These are phyloP conservation scores for Tetramorium alpestre DNA, from an alignment of 1,140 invertebrate genomes.

Conservation along the genomic window DNA sequence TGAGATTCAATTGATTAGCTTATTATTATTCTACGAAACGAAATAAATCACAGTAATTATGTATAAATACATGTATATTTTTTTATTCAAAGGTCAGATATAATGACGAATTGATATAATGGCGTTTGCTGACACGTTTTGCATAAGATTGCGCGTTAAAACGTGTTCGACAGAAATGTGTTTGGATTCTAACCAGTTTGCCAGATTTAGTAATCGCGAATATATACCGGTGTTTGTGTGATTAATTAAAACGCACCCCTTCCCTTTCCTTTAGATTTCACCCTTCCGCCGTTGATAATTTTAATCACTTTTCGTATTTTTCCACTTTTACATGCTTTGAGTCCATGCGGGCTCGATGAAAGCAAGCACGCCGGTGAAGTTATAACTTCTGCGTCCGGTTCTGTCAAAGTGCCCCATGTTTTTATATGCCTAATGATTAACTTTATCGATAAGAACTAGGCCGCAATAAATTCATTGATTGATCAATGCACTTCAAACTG, in stretches of 20 bases:
- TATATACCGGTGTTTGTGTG: background rate
- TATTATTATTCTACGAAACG: background rate
- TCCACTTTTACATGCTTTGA: background rate
- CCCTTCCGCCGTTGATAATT: background rate
- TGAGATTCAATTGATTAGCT: background rate
- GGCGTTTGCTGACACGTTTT: background rate
- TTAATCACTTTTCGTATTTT: background rate
- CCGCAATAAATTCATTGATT: slow-evolving; percentile 7
- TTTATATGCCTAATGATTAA: slow-evolving; percentile 1
- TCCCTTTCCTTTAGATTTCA: background rate
- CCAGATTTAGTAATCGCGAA: slow-evolving; percentile 31
- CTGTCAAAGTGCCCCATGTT: background rate
- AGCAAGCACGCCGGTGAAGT: background rate
- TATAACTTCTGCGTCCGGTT: background rate
- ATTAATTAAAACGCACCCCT: background rate
- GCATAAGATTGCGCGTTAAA: background rate
- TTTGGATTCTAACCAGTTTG: slow-evolving; percentile 25
- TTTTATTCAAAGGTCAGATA: background rate
- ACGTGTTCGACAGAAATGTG: background rate
- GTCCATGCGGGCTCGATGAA: background rate
- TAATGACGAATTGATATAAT: background rate
- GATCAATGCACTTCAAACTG: background rate
- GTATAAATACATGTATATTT: background rate
- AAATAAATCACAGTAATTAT: background rate
- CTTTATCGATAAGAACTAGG: slow-evolving; percentile 1